phyloP scores from a whole-genome alignment of 2,888 invertebrate species.

The Anodontia alba region DNA sequence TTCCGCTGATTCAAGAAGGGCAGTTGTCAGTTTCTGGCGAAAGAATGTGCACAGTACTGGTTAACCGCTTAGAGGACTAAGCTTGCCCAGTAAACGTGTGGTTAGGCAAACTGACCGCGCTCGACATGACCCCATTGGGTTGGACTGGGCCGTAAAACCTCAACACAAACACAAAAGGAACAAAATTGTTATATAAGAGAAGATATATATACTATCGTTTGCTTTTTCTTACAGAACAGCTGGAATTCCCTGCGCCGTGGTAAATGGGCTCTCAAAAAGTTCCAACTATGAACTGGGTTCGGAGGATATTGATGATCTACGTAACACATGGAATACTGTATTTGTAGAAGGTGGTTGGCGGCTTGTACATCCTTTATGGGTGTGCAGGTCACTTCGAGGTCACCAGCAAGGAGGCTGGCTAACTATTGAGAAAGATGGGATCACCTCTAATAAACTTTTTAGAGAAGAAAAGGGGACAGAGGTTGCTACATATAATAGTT shows the following conservation, averaged over 20 bases:
- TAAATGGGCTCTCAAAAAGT: constrained; percentile 61
- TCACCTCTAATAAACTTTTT: constrained; percentile 3
- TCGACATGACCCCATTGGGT: no score
- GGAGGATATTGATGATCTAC: constrained; percentile 24
- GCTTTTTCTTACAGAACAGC: constrained; percentile 55
- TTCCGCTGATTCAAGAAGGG: no score
- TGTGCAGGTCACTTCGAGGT: constrained; percentile 44
- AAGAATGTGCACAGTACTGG: no score
- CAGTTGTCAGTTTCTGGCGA: no score
- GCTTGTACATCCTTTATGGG: constrained; percentile 60
- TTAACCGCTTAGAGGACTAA: no score
- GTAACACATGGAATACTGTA: constrained; percentile 59
- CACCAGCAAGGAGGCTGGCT: constrained; percentile 44
- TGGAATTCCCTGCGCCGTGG: constrained; percentile 51
- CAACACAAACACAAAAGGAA: no score
- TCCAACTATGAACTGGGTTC: constrained; percentile 53
- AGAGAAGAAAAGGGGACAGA: constrained; percentile 28
- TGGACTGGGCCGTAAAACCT: no score
- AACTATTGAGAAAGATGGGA: constrained; percentile 46
- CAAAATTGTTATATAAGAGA: no score
- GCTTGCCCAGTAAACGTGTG: no score
- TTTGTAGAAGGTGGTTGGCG: constrained; percentile 52
- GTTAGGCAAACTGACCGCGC: no score
- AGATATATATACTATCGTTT: no score
- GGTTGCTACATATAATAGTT: constrained; percentile 39